Percentiles rank a stretch among this genome's conserved stretches.
These are phyloP conservation scores for Alviniconcha strummeri DNA, from an alignment of 2,888 invertebrate genomes.

Conservation along the genomic window DNA sequence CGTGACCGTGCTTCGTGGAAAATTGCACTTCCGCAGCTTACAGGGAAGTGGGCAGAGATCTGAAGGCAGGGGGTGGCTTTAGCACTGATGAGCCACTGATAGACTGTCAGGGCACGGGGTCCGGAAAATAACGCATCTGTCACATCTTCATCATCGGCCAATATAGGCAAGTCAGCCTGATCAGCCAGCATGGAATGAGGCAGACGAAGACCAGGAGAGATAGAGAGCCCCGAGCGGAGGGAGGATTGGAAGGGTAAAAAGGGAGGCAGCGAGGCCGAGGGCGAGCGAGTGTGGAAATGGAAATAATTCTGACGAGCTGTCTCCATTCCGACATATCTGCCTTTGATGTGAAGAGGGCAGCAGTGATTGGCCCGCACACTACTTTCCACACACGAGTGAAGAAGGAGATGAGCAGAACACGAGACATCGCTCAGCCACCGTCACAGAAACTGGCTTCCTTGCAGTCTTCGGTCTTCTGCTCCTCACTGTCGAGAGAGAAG, in stretches of 20 bases:
- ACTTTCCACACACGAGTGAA: slow-evolving; percentile 26
- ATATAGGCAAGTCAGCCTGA: slow-evolving; percentile 1
- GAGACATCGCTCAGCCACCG: not conserved
- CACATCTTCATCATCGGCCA: slow-evolving; percentile 20
- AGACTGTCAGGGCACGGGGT: not conserved
- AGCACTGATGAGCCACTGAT: not conserved
- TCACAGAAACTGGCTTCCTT: too few relatives aligned
- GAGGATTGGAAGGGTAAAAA: not conserved
- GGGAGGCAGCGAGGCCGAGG: not conserved
- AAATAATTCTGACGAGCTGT: slow-evolving; percentile 27
- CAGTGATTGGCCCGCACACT: slow-evolving; percentile 13
- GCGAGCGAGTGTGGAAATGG: slow-evolving; percentile 18
- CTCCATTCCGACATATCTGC: not conserved
- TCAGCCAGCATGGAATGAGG: not conserved
- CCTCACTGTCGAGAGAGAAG: too few relatives aligned
- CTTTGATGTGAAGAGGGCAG: slow-evolving; percentile 17
- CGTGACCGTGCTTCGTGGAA: not conserved
- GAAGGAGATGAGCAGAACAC: slow-evolving; percentile 22
- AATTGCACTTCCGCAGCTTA: too few relatives aligned
- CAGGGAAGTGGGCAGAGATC: too few relatives aligned
- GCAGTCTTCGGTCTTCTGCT: too few relatives aligned
- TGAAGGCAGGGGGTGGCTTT: too few relatives aligned
- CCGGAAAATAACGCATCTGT: not conserved
- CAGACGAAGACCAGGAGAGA: not conserved
- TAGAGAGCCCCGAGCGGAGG: not conserved